Conservation (phyloP, 2,888 invertebrate genomes). For the Aleiodes testaceus region DNA sequence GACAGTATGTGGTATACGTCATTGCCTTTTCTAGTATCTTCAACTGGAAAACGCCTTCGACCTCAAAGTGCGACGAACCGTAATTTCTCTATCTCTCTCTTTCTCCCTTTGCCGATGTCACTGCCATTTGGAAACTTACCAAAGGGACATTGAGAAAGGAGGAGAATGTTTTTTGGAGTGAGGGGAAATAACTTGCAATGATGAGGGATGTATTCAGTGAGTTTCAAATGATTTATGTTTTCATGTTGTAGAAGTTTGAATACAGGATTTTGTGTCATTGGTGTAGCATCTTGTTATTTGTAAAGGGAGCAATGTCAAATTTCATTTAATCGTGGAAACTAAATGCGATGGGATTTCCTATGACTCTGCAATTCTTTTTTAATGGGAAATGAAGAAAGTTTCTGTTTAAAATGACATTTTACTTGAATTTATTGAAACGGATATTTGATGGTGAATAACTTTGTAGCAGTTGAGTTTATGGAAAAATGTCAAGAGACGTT, state of each 20-base stretch:
- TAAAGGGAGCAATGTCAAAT: slow-evolving; percentile 6
- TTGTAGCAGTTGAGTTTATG: too few species aligned
- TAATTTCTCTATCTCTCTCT: slow-evolving; percentile 4
- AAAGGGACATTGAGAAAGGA: slow-evolving; percentile 5
- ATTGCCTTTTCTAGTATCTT: slow-evolving; percentile 1
- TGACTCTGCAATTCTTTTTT: too few species aligned
- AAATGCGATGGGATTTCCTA: too few species aligned
- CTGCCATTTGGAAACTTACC: slow-evolving; percentile 26
- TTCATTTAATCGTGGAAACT: not conserved
- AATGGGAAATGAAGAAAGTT: too few species aligned
- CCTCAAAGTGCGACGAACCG: slow-evolving; percentile 35
- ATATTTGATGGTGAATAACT: too few species aligned
- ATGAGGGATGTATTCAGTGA: slow-evolving; percentile 11
- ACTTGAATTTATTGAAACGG: too few species aligned
- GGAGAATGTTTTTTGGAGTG: slow-evolving; percentile 11
- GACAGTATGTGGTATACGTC: not conserved
- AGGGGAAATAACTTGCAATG: slow-evolving; percentile 10
- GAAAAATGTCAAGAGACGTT: too few species aligned
- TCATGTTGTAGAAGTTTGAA: slow-evolving; percentile 19
- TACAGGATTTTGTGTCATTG: slow-evolving; percentile 23
- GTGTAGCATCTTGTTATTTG: not conserved
- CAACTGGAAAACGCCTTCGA: slow-evolving; percentile 28
- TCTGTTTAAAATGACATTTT: too few species aligned
- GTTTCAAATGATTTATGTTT: not conserved
- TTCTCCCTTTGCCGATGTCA: slow-evolving; percentile 12